A percentile compares a stretch with the other conserved stretches of the same genome.
Conservation (phyloP, 2,113 vertebrate genomes). For the Thermophis baileyi region DNA sequence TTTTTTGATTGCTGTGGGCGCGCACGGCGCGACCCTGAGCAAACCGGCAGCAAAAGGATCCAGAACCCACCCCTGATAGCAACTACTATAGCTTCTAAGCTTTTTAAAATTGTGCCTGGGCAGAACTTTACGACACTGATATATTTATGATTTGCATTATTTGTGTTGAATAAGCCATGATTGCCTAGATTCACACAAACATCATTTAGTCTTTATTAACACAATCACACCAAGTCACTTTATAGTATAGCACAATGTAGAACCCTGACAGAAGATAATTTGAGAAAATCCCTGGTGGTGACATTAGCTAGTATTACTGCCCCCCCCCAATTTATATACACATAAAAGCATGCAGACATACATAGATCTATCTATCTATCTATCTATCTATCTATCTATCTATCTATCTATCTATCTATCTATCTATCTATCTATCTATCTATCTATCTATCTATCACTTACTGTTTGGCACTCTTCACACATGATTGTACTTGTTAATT, state of each 20-base stretch:
- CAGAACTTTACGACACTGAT: neutral
- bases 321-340: neutral
- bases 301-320: neutral
- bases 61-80: too few relatives aligned
- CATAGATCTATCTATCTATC: too few relatives aligned
- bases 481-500: constrained; percentile 92
- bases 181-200: neutral
- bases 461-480: constrained; percentile 93
- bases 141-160: neutral
- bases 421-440: too few relatives aligned
- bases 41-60: too few relatives aligned
- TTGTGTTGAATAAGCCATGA: neutral
- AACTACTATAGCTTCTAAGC: neutral
- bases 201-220: neutral
- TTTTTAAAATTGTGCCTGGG: neutral
- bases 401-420: too few relatives aligned
- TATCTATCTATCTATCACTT: constrained; percentile 47
- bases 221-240: neutral
- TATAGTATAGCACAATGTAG: neutral
- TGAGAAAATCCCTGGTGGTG: neutral
- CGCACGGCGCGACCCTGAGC: too few relatives aligned
- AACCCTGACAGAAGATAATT: neutral
- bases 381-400: too few relatives aligned
- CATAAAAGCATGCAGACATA: neutral
- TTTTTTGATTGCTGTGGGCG: too few relatives aligned